Percentiles rank a stretch among this genome's conserved stretches.
Conservation (phyloP, 2,113 vertebrate genomes). For the Anolis carolinensis region DNA sequence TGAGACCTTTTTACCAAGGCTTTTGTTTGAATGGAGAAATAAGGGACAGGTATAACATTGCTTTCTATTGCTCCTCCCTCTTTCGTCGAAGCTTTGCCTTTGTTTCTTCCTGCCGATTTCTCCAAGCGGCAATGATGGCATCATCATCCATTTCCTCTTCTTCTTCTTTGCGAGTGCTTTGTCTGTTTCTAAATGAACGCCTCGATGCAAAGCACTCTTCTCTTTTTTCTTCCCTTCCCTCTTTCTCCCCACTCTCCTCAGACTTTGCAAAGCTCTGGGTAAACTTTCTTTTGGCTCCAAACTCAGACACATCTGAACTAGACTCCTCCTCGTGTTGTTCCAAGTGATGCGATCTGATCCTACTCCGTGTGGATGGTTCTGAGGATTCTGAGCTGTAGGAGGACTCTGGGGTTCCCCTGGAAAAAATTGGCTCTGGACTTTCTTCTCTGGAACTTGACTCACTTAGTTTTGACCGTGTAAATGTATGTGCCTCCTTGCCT, state of each 20-base stretch:
- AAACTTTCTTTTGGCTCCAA: slow-evolving; percentile 81
- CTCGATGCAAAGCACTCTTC: slow-evolving; percentile 76
- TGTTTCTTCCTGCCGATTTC: slow-evolving; percentile 82
- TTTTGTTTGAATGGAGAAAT: neutral
- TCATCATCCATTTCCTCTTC: slow-evolving; percentile 84
- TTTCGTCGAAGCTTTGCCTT: slow-evolving; percentile 76
- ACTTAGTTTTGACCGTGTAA: slow-evolving; percentile 71
- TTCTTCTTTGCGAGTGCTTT: slow-evolving; percentile 60
- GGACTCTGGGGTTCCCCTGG: slow-evolving; percentile 64
- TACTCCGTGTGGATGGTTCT: slow-evolving; percentile 51
- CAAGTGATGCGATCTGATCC: slow-evolving; percentile 59
- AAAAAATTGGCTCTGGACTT: slow-evolving; percentile 72
- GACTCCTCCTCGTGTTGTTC: slow-evolving; percentile 71
- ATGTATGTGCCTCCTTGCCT: slow-evolving; percentile 64
- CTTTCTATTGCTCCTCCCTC: slow-evolving; percentile 68
- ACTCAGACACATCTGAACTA: slow-evolving; percentile 70
- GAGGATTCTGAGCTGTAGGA: slow-evolving; percentile 65
- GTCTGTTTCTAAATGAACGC: slow-evolving; percentile 64
- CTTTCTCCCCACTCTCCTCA: slow-evolving; percentile 74
- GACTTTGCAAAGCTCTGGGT: slow-evolving; percentile 75
- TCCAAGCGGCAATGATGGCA: slow-evolving; percentile 90
- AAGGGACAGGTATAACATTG: slow-evolving; percentile 20
- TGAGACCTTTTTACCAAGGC: slow-evolving; percentile 21
- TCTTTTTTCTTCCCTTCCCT: slow-evolving; percentile 68
- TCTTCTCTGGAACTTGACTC: slow-evolving; percentile 64